Conservation (phyloP, 2,888 invertebrate species). For the Asteroscopus sphinx region DNA sequence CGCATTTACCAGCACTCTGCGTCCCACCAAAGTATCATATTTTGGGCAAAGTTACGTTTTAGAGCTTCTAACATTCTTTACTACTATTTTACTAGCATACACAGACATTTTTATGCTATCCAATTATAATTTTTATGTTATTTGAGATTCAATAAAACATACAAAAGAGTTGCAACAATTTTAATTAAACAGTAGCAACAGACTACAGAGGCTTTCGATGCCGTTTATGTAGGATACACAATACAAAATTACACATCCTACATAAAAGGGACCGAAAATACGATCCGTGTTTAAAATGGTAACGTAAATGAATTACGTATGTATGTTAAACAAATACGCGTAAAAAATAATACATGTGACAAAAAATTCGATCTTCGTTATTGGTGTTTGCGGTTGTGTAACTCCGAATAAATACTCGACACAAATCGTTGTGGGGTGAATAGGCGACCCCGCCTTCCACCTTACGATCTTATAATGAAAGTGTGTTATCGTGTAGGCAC, state of each 20-base stretch:
- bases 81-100: constrained; percentile 2
- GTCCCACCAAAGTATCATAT: constrained; percentile 40
- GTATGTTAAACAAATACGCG: constrained; percentile 23
- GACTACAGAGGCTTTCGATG: too few relatives aligned
- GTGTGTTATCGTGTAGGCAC: constrained; percentile 75
- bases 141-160: not conserved
- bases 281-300: constrained; percentile 13
- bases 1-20: constrained; percentile 46
- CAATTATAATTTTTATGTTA: constrained; percentile 2
- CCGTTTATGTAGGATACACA: too few relatives aligned
- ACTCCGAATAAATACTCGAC: constrained; percentile 49
- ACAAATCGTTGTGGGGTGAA: constrained; percentile 63
- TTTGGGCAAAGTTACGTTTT: constrained; percentile 25
- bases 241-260: too few relatives aligned
- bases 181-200: constrained; percentile 9
- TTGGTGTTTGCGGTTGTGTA: constrained; percentile 50
- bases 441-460: constrained; percentile 63
- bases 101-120: constrained; percentile 4
- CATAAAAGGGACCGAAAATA: constrained; percentile 5
- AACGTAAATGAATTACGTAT: constrained; percentile 22
- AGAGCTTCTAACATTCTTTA: constrained; percentile 8
- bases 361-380: constrained; percentile 43
- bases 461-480: constrained; percentile 73
- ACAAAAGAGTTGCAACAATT: constrained; percentile 12
- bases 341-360: constrained; percentile 24